Evolutionary conservation across 2,797 vertebrate genomes (phyloP).

Genomic region (Lutjanus argentimaculatus): DNA sequence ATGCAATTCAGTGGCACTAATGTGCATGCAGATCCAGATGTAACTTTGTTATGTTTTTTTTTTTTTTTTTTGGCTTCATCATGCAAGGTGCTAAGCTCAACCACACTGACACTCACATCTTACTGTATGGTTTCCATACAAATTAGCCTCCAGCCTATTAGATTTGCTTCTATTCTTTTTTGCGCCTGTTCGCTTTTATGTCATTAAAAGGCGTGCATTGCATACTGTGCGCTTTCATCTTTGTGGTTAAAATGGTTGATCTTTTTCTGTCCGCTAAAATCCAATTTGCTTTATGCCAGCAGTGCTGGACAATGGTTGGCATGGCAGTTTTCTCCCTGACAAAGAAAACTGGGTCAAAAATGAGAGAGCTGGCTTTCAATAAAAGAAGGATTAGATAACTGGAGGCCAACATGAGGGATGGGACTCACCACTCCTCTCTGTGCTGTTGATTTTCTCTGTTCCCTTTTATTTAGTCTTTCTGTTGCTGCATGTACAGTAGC

Average conservation of each 20-base stretch:
- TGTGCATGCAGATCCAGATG: background rate
- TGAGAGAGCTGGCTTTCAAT: constrained; percentile 41
- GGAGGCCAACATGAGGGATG: constrained; percentile 38
- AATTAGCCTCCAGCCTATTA: constrained; percentile 26
- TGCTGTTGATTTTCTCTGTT: constrained; percentile 17
- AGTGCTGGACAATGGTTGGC: constrained; percentile 48
- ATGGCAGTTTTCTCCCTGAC: constrained; percentile 40
- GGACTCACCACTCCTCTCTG: constrained; percentile 8
- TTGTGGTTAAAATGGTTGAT: constrained; percentile 39
- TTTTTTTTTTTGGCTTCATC: background rate
- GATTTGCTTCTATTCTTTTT: constrained; percentile 24
- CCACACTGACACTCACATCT: background rate
- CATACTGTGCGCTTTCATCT: constrained; percentile 56
- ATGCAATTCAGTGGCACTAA: constrained; percentile 25
- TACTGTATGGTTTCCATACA: constrained; percentile 10
- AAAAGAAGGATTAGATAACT: constrained; percentile 59
- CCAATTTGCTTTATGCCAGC: constrained; percentile 57
- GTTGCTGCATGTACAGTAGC: constrained; percentile 1
- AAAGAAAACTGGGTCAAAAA: constrained; percentile 55
- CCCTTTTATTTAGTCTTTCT: constrained; percentile 1
- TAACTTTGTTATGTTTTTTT: constrained; percentile 5
- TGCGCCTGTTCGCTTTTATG: constrained; percentile 24
- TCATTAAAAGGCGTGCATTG: constrained; percentile 20
- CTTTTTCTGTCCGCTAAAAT: constrained; percentile 49
- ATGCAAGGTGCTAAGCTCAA: background rate